phyloP scores from a whole-genome alignment of 2,888 invertebrate genomes.

The Eurytoma californica region DNA sequence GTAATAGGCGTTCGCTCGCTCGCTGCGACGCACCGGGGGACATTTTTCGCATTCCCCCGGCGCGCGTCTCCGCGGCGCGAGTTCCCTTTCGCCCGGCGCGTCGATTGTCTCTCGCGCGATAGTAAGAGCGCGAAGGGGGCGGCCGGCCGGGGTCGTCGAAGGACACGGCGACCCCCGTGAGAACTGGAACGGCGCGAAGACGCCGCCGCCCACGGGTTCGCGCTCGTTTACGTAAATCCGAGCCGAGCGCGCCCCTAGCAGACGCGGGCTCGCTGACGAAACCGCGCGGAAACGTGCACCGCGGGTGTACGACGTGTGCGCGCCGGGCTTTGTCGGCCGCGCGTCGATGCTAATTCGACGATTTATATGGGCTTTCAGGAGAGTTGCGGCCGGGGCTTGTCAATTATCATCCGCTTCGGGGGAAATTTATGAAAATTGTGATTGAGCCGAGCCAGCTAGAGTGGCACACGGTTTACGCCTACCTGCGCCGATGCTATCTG shows the following conservation, averaged over 20 bases:
- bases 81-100: slow-evolving; percentile 45
- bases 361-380: too few species aligned
- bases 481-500: too few species aligned
- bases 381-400: too few species aligned
- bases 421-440: too few species aligned
- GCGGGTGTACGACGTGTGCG: too few species aligned
- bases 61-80: neutral
- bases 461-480: too few species aligned
- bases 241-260: neutral
- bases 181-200: slow-evolving; percentile 51
- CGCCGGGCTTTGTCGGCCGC: too few species aligned
- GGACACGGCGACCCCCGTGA: slow-evolving; percentile 50
- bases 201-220: slow-evolving; percentile 15
- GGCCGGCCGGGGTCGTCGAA: slow-evolving; percentile 41
- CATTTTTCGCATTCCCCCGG: slow-evolving; percentile 37
- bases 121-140: slow-evolving; percentile 46
- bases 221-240: neutral
- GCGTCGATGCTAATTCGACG: too few species aligned
- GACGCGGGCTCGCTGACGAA: neutral
- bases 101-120: slow-evolving; percentile 52
- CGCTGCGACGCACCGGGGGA: neutral
- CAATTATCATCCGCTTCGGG: too few species aligned
- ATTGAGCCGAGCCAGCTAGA: too few species aligned
- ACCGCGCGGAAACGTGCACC: neutral
- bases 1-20: slow-evolving; percentile 19